These are phyloP conservation scores for Marronus borbonicus DNA, from an alignment of 2,888 invertebrate genomes.

Conservation along the genomic window DNA sequence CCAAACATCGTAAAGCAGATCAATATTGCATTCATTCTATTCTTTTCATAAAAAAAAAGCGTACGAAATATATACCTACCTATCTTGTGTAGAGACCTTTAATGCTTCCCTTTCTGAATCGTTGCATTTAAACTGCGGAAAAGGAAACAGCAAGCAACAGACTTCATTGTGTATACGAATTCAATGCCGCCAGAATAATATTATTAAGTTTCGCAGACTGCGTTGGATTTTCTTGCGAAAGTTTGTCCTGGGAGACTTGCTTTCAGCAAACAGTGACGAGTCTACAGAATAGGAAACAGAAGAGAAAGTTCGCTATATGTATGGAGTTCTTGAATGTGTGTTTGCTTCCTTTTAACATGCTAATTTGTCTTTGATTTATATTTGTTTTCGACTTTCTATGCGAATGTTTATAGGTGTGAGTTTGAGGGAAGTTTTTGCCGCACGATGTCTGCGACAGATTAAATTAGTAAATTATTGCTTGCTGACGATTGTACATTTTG, in stretches of 20 bases:
- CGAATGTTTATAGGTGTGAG: background rate
- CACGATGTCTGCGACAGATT: background rate
- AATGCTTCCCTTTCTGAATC: conserved; percentile 4
- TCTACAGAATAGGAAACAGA: conserved; percentile 24
- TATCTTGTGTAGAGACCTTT: background rate
- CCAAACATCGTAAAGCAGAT: too few species aligned
- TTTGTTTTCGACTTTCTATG: conserved; percentile 9
- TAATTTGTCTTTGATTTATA: conserved; percentile 31
- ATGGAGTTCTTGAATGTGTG: conserved; percentile 3
- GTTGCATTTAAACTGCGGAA: conserved; percentile 16
- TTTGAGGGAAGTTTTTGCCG: background rate
- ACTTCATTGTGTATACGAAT: conserved; percentile 5
- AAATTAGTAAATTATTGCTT: too few species aligned
- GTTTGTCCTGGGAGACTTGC: conserved; percentile 17
- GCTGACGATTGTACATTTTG: too few species aligned
- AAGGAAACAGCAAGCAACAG: background rate
- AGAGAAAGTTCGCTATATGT: conserved; percentile 21
- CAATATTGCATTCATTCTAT: too few species aligned
- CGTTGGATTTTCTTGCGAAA: conserved; percentile 33
- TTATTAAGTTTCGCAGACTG: conserved; percentile 24
- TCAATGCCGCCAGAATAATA: conserved; percentile 33
- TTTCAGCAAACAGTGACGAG: conserved; percentile 21
- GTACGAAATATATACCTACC: too few species aligned
- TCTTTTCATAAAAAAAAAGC: too few species aligned
- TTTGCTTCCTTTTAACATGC: conserved; percentile 28